Evolutionary conservation across 2,888 invertebrate genomes (phyloP).

Genomic region (Eucera pruinosa): DNA sequence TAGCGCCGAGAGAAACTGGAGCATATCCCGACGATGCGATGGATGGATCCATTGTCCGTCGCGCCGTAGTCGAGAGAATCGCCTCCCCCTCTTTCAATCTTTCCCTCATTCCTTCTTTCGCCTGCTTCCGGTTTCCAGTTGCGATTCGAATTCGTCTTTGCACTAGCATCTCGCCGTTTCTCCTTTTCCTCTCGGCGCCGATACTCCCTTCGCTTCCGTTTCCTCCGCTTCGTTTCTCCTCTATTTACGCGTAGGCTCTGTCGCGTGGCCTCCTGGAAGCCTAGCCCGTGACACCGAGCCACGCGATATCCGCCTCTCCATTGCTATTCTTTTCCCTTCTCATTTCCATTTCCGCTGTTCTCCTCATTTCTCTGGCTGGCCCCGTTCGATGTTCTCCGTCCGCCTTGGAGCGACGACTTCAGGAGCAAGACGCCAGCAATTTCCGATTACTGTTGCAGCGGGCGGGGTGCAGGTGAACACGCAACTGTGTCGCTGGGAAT

Average conservation of each 20-base stretch:
- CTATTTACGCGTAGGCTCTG: background rate
- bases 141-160: slow-evolving; percentile 16
- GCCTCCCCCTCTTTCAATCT: background rate
- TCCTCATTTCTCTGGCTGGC: background rate
- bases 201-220: slow-evolving; percentile 14
- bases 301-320: too few species aligned
- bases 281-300: too few species aligned
- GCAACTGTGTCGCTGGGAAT: slow-evolving; percentile 47
- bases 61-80: slow-evolving; percentile 47
- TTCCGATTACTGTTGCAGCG: slow-evolving; percentile 43
- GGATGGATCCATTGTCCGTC: slow-evolving; percentile 66
- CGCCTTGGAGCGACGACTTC: slow-evolving; percentile 2
- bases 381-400: background rate
- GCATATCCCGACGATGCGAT: slow-evolving; percentile 59
- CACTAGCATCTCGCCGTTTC: slow-evolving; percentile 1
- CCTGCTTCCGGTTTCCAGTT: too few species aligned
- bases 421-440: slow-evolving; percentile 35
- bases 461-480: too few species aligned
- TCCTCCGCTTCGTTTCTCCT: slow-evolving; percentile 2
- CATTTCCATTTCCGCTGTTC: background rate
- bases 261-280: too few species aligned
- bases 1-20: slow-evolving; percentile 60
- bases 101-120: slow-evolving; percentile 8
- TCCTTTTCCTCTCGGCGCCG: slow-evolving; percentile 11
- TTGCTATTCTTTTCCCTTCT: background rate